Conservation (phyloP, 2,797 vertebrate genomes). For the Poeciliopsis infans region DNA sequence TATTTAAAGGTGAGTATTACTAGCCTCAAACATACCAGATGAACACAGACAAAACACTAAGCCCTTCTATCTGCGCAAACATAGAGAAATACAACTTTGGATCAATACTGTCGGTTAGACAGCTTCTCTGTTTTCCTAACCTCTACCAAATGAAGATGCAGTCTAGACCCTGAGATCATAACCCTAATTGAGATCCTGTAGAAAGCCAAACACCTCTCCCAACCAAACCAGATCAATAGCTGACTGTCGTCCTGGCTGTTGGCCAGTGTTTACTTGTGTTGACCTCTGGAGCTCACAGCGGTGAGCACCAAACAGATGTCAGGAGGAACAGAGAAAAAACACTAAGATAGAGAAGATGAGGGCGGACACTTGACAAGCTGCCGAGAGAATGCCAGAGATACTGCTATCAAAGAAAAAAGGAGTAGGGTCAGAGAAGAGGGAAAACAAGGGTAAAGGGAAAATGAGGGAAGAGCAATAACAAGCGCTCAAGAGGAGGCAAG, state of each 20-base stretch:
- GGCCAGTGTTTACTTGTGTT: slow-evolving; percentile 66
- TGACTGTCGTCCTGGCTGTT: slow-evolving; percentile 59
- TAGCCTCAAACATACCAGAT: background rate
- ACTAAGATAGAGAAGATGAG: slow-evolving; percentile 40
- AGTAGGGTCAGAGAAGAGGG: slow-evolving; percentile 40
- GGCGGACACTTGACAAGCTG: slow-evolving; percentile 48
- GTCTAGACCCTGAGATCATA: slow-evolving; percentile 57
- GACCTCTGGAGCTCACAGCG: slow-evolving; percentile 64
- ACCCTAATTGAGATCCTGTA: slow-evolving; percentile 53
- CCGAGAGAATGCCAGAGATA: slow-evolving; percentile 40
- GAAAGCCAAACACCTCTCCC: slow-evolving; percentile 53
- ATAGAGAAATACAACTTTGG: background rate
- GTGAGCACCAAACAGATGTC: slow-evolving; percentile 50
- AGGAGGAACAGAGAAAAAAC: slow-evolving; percentile 48
- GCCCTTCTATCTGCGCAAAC: background rate
- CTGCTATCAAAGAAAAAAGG: slow-evolving; percentile 51
- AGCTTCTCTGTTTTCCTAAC: slow-evolving; percentile 33
- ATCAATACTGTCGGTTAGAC: slow-evolving; percentile 34
- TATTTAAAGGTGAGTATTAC: background rate
- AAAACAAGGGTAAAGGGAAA: slow-evolving; percentile 36
- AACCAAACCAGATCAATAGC: slow-evolving; percentile 68
- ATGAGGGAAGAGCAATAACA: slow-evolving; percentile 47
- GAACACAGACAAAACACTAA: background rate
- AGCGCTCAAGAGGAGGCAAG: slow-evolving; percentile 38
- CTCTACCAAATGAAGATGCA: slow-evolving; percentile 25